A percentile compares a stretch with the other conserved stretches of the same genome.
These are phyloP conservation scores for Sinonovacula constricta DNA, from an alignment of 1,140 invertebrate genomes.

Conservation along the genomic window DNA sequence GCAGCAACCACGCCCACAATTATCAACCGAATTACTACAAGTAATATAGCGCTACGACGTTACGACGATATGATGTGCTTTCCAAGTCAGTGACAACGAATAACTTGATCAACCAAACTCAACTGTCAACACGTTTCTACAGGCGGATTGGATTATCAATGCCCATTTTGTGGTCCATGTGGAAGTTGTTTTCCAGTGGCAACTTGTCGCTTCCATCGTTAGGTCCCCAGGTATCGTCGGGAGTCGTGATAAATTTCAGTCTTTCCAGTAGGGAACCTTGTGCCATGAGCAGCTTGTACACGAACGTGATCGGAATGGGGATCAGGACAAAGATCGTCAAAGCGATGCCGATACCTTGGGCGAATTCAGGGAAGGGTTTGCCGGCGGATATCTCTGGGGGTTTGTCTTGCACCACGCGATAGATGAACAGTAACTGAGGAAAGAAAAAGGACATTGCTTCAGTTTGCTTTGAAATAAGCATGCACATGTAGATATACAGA, in stretches of 20 bases:
- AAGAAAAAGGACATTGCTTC: background rate
- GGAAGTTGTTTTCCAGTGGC: background rate
- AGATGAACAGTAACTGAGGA: constrained; percentile 5
- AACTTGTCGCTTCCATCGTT: constrained; percentile 7
- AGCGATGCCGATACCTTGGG: background rate
- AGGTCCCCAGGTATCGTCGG: constrained; percentile 8
- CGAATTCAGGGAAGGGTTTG: constrained; percentile 7
- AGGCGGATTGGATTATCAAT: constrained; percentile 15
- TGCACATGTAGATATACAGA: background rate
- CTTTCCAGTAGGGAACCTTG: constrained; percentile 1
- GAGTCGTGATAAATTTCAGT: constrained; percentile 10
- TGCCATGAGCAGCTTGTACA: constrained; percentile 4
- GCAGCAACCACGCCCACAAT: too few species aligned
- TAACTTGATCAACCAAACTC: too few species aligned
- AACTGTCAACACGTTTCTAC: too few species aligned
- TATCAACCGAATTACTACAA: too few species aligned
- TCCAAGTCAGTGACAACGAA: too few species aligned
- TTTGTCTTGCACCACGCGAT: background rate
- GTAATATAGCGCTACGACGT: too few species aligned
- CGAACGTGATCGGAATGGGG: constrained; percentile 12
- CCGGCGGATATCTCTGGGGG: background rate
- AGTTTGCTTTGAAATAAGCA: background rate
- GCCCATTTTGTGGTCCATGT: background rate
- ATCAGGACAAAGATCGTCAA: background rate
- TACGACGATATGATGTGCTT: too few species aligned